Conservation (phyloP, 2,797 vertebrate species). For the Pyrocephalus nanus region DNA sequence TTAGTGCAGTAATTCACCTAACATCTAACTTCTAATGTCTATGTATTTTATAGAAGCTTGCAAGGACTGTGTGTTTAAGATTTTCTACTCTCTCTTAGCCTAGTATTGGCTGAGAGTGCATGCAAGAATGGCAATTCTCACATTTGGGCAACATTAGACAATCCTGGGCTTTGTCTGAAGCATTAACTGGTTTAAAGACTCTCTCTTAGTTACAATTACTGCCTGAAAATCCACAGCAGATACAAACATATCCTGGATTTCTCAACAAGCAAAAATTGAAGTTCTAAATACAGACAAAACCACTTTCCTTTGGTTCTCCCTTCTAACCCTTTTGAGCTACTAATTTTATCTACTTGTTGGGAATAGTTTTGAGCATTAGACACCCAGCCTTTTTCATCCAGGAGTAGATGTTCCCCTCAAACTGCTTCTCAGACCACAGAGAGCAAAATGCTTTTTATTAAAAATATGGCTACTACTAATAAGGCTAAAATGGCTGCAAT, state of each 20-base stretch:
- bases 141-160: background rate
- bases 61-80: background rate
- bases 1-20: background rate
- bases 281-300: background rate
- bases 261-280: rapidly evolving
- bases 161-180: background rate
- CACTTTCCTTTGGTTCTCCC: background rate
- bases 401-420: background rate
- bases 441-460: background rate
- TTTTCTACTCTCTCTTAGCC: background rate
- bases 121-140: background rate
- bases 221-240: background rate
- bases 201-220: background rate
- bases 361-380: background rate
- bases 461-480: background rate
- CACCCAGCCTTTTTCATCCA: background rate
- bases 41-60: background rate
- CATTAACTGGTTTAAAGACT: background rate
- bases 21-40: background rate
- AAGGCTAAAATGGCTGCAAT: background rate
- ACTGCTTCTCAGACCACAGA: background rate
- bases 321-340: background rate
- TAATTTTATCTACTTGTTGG: background rate
- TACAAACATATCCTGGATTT: background rate
- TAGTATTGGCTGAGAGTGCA: background rate